Conservation (phyloP, 2,113 vertebrate genomes). For the Promerops cafer region DNA sequence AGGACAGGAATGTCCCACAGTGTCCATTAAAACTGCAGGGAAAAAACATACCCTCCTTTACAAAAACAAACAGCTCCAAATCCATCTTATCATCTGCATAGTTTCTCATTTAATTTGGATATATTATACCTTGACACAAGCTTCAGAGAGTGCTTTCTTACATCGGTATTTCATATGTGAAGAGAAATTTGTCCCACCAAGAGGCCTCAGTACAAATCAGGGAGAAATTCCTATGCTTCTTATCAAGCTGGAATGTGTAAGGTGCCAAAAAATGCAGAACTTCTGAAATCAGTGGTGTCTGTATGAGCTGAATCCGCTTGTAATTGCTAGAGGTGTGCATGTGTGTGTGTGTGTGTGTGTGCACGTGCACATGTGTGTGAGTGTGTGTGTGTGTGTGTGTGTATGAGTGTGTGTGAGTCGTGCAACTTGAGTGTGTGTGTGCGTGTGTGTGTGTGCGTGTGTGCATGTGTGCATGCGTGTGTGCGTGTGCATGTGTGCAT, state of each 20-base stretch:
- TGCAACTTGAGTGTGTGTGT: too few species aligned
- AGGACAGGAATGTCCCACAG: not conserved
- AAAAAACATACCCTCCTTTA: not conserved
- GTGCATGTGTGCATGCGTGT: too few species aligned
- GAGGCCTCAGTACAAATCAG: not conserved
- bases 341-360: rapidly evolving
- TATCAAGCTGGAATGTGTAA: not conserved
- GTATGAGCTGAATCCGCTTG: not conserved
- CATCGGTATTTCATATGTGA: not conserved
- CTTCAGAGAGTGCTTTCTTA: not conserved
- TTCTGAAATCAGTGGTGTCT: not conserved
- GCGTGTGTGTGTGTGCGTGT: rapidly evolving
- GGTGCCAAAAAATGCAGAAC: not conserved
- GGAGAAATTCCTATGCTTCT: not conserved
- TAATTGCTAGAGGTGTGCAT: not conserved
- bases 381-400: rapidly evolving
- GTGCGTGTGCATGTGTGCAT: too few species aligned
- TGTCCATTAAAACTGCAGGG: not conserved
- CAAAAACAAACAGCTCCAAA: not conserved
- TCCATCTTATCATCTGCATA: not conserved
- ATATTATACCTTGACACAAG: not conserved
- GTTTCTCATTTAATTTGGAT: not conserved
- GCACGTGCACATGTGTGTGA: not conserved
- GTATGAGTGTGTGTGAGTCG: too few species aligned
- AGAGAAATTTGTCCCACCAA: not conserved